Percentiles rank a stretch among this genome's conserved stretches.
These are phyloP conservation scores for Hirtodrosophila histrioides DNA, from an alignment of 2,888 invertebrate species.

Conservation along the genomic window DNA sequence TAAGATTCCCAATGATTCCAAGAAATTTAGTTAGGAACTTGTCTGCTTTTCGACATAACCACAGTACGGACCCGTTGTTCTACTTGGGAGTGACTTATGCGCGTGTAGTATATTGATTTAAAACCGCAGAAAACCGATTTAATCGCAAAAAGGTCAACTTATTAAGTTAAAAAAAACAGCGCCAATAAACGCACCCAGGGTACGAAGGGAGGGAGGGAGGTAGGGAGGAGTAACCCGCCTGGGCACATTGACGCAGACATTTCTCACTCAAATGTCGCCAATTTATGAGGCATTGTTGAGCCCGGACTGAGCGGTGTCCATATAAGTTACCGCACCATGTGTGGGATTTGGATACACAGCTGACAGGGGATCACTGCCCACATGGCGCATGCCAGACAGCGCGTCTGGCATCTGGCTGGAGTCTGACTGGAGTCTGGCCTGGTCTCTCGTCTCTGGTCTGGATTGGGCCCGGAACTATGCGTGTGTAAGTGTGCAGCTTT, in stretches of 20 bases:
- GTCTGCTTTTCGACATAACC: neutral
- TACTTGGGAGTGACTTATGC: conserved; percentile 35
- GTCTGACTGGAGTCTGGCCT: conserved; percentile 1
- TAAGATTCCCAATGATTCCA: neutral
- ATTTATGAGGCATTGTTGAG: conserved; percentile 69
- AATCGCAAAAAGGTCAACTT: conserved; percentile 12
- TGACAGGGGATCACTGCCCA: conserved; percentile 68
- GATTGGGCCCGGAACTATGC: conserved; percentile 30
- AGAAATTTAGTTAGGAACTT: neutral
- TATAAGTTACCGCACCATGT: conserved; percentile 62
- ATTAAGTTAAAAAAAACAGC: too few relatives aligned
- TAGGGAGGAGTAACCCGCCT: conserved; percentile 8
- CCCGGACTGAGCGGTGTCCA: conserved; percentile 25
- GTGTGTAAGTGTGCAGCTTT: conserved; percentile 36
- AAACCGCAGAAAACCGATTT: conserved; percentile 26
- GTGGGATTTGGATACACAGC: conserved; percentile 57
- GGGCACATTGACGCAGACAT: conserved; percentile 40
- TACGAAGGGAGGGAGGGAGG: neutral
- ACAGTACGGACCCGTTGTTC: neutral
- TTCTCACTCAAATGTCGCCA: conserved; percentile 72
- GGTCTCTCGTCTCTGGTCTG: conserved; percentile 9
- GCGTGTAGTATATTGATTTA: neutral
- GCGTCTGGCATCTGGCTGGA: conserved; percentile 30
- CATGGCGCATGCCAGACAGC: conserved; percentile 47
- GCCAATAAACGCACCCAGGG: conserved; percentile 16